Evolutionary conservation across 2,113 vertebrate species (phyloP).

Genomic region (Formicarius rufipectus): DNA sequence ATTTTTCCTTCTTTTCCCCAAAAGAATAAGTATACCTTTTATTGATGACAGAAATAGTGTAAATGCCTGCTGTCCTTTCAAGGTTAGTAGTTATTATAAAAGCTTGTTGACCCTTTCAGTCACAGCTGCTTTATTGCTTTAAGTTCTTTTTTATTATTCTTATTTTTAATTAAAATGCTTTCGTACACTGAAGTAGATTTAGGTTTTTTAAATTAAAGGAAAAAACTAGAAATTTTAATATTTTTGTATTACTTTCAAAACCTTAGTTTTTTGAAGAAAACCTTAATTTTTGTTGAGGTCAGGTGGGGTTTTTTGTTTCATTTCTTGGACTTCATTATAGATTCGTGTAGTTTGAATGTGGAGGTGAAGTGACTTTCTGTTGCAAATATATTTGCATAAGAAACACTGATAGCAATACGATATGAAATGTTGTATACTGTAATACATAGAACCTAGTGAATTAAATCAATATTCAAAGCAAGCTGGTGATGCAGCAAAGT

Average conservation of each 20-base stretch:
- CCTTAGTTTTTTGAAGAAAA: too few species aligned
- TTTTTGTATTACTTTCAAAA: neutral
- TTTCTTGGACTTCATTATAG: neutral
- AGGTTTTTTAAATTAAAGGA: neutral
- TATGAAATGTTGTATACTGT: neutral
- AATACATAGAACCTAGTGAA: neutral
- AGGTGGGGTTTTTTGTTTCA: neutral
- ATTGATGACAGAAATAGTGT: neutral
- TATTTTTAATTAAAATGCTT: too few species aligned
- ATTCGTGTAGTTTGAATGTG: neutral
- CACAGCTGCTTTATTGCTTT: neutral
- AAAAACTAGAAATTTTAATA: neutral
- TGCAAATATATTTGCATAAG: neutral
- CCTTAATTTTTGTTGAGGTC: too few species aligned
- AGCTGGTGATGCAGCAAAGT: neutral
- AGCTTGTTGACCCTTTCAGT: neutral
- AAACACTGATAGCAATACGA: neutral
- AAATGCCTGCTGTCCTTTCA: neutral
- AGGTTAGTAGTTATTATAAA: neutral
- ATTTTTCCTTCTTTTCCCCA: too few species aligned
- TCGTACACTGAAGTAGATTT: neutral
- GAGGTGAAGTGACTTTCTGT: neutral
- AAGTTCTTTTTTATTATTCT: neutral
- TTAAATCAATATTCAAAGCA: neutral
- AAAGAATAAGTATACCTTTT: neutral